These are phyloP conservation scores for Melanotaenia trifasciata DNA, from an alignment of 2,797 vertebrate species.

Conservation along the genomic window DNA sequence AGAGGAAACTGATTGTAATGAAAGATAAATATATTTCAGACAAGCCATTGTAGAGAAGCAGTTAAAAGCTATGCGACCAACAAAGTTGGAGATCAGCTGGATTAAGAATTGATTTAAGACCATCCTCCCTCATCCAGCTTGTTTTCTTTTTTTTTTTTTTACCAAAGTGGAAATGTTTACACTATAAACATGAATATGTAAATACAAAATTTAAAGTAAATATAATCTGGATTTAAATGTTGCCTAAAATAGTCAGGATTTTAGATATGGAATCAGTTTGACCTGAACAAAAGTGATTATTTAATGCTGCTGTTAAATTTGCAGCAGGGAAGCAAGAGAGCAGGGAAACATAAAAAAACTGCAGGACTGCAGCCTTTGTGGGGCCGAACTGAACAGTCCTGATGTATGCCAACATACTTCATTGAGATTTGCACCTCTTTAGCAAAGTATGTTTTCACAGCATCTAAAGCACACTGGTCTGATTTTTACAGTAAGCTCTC, in stretches of 20 bases:
- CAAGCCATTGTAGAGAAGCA: not conserved
- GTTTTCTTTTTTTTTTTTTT: not conserved
- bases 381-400: too few relatives aligned
- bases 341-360: too few relatives aligned
- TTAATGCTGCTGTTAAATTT: too few relatives aligned
- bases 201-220: not conserved
- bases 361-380: too few relatives aligned
- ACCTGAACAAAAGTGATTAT: too few relatives aligned
- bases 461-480: not conserved
- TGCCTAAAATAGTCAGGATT: too few relatives aligned
- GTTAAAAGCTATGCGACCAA: not conserved
- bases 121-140: not conserved
- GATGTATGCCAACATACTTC: not conserved
- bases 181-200: not conserved
- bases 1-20: not conserved
- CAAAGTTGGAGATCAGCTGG: not conserved
- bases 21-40: conserved; percentile 6
- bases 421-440: not conserved
- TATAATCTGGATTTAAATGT: too few relatives aligned
- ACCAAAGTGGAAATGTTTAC: not conserved
- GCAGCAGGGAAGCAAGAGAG: too few relatives aligned
- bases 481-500: not conserved
- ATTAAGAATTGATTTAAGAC: not conserved
- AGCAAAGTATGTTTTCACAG: not conserved
- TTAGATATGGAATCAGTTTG: too few relatives aligned